Evolutionary conservation across 2,888 invertebrate genomes (phyloP).

Genomic region (Orchesellides sinensis): DNA sequence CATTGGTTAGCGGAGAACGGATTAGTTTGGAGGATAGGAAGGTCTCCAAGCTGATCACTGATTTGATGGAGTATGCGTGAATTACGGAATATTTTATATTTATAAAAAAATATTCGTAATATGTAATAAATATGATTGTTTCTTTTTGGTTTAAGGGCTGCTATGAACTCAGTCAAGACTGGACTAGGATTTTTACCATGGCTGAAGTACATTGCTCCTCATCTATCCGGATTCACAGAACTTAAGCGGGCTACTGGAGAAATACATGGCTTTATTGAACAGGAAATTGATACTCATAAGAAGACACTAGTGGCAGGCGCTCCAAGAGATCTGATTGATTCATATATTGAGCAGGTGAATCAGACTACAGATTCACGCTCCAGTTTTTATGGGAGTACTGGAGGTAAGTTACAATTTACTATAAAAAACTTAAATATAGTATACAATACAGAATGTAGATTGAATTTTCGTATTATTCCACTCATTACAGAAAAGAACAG

Average conservation of each 20-base stretch:
- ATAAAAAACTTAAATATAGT: too few relatives aligned
- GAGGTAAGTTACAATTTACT: too few relatives aligned
- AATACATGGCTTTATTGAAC: constrained; percentile 36
- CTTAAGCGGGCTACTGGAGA: not conserved
- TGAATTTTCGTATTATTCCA: not conserved
- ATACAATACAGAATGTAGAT: too few relatives aligned
- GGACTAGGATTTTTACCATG: constrained; percentile 58
- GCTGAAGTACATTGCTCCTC: constrained; percentile 59
- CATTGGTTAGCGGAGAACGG: not conserved
- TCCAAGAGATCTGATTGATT: constrained; percentile 61
- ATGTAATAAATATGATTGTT: too few relatives aligned
- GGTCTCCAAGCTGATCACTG: not conserved
- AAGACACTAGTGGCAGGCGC: not conserved
- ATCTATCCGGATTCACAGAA: constrained; percentile 47
- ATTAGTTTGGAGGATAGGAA: not conserved
- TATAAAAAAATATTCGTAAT: too few relatives aligned
- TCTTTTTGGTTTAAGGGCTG: too few relatives aligned
- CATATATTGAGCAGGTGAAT: constrained; percentile 56
- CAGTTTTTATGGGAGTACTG: constrained; percentile 63
- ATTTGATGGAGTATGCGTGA: too few relatives aligned
- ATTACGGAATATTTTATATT: too few relatives aligned
- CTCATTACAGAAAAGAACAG: not conserved
- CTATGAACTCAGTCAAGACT: not conserved
- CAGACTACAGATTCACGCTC: constrained; percentile 50
- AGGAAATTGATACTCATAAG: constrained; percentile 29